Evolutionary conservation across 2,888 invertebrate genomes (phyloP).

Genomic region (Aplocera efformata): DNA sequence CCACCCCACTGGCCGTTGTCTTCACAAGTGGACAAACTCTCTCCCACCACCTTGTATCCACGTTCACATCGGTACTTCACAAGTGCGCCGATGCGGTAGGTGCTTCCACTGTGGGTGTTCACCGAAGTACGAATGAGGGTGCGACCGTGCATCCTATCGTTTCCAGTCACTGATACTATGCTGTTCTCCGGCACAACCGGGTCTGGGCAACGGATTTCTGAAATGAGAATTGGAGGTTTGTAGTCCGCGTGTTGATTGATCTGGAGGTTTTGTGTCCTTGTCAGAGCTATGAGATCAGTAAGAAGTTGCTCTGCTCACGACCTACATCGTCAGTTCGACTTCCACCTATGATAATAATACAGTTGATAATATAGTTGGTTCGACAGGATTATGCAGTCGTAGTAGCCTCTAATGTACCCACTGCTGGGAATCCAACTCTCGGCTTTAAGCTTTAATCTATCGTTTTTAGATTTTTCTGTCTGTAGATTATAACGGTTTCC

Average conservation of each 20-base stretch:
- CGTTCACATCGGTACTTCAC: conserved; percentile 94
- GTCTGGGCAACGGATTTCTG: conserved; percentile 93
- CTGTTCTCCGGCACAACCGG: conserved; percentile 91
- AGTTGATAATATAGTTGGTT: too few relatives aligned
- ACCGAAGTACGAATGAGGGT: conserved; percentile 89
- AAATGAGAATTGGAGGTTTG: conserved; percentile 22
- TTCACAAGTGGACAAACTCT: conserved; percentile 91
- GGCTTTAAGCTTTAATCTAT: too few relatives aligned
- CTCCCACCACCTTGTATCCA: conserved; percentile 93
- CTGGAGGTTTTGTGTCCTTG: too few relatives aligned
- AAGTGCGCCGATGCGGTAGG: conserved; percentile 91
- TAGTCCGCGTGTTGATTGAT: not conserved
- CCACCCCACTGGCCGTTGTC: conserved; percentile 93
- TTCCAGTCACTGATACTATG: conserved; percentile 93
- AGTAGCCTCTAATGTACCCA: too few relatives aligned
- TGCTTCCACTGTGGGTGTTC: conserved; percentile 84
- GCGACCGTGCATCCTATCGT: conserved; percentile 93
- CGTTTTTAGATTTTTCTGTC: too few relatives aligned
- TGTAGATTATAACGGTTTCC: too few relatives aligned
- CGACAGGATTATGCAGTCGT: too few relatives aligned
- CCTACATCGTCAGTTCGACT: too few relatives aligned
- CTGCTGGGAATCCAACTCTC: too few relatives aligned
- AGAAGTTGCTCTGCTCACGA: too few relatives aligned
- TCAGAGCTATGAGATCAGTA: too few relatives aligned
- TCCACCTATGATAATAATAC: too few relatives aligned